phyloP scores from a whole-genome alignment of 2,797 vertebrate species.

The Megalops cyprinoides region DNA sequence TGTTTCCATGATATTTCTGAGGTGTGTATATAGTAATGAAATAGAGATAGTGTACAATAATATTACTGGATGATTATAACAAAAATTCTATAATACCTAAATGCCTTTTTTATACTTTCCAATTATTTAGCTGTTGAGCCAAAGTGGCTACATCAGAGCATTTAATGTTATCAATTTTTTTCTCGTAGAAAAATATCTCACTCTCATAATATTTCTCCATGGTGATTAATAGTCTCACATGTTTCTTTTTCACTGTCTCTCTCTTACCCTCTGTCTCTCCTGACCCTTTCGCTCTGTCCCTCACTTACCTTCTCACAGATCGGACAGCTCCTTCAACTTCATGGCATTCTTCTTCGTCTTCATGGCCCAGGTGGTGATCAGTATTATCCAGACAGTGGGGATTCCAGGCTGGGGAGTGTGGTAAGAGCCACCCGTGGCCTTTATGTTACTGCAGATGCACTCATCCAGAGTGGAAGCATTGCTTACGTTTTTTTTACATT shows the following conservation, averaged over 20 bases:
- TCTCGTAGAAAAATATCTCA: background rate
- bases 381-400: constrained; percentile 92
- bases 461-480: background rate
- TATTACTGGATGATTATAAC: background rate
- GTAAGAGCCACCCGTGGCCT: constrained; percentile 70
- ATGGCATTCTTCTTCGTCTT: constrained; percentile 99
- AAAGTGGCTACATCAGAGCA: too few species aligned
- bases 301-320: constrained; percentile 66
- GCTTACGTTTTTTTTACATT: background rate
- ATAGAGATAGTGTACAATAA: too few species aligned
- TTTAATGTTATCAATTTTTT: too few species aligned
- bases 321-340: constrained; percentile 97
- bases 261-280: background rate
- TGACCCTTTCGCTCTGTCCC: background rate
- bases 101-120: background rate
- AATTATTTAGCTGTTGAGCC: background rate
- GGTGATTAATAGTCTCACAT: too few species aligned
- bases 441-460: background rate
- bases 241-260: background rate
- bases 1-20: background rate
- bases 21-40: background rate
- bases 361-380: constrained; percentile 94
- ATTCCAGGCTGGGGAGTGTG: constrained; percentile 98
- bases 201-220: too few species aligned
- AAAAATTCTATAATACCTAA: background rate